Conservation (phyloP, 2,113 vertebrate species). For the Nerophis lumbriciformis region DNA sequence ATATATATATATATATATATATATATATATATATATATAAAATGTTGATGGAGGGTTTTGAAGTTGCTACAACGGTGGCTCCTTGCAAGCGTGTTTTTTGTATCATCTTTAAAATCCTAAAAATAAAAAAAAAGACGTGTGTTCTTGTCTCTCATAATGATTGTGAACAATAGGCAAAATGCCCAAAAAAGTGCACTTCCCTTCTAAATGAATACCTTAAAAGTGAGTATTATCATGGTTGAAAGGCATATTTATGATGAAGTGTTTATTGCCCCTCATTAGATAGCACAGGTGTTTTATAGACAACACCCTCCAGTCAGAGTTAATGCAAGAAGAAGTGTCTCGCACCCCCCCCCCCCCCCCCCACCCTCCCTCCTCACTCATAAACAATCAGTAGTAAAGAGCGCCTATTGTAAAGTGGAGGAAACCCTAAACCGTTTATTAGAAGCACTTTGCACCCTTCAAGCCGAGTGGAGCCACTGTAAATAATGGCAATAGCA, state of each 20-base stretch:
- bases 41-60: too few species aligned
- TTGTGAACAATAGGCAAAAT: too few species aligned
- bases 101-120: too few species aligned
- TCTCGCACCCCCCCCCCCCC: slow-evolving; percentile 66
- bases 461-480: slow-evolving; percentile 68
- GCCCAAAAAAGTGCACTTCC: too few species aligned
- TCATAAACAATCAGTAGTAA: slow-evolving; percentile 76
- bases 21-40: too few species aligned
- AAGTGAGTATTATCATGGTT: neutral
- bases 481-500: slow-evolving; percentile 69
- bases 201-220: neutral
- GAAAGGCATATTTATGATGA: too few species aligned
- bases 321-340: slow-evolving; percentile 75
- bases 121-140: too few species aligned
- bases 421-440: slow-evolving; percentile 74
- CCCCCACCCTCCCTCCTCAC: too few species aligned
- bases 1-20: too few species aligned
- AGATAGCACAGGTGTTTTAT: slow-evolving; percentile 3
- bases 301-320: slow-evolving; percentile 15
- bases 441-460: slow-evolving; percentile 76
- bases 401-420: slow-evolving; percentile 81
- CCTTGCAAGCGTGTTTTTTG: too few species aligned
- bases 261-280: slow-evolving; percentile 9
- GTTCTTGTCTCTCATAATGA: too few species aligned
- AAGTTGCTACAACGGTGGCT: too few species aligned